Evolutionary conservation across 2,113 vertebrate species (phyloP).

Genomic region (Pionites leucogaster): DNA sequence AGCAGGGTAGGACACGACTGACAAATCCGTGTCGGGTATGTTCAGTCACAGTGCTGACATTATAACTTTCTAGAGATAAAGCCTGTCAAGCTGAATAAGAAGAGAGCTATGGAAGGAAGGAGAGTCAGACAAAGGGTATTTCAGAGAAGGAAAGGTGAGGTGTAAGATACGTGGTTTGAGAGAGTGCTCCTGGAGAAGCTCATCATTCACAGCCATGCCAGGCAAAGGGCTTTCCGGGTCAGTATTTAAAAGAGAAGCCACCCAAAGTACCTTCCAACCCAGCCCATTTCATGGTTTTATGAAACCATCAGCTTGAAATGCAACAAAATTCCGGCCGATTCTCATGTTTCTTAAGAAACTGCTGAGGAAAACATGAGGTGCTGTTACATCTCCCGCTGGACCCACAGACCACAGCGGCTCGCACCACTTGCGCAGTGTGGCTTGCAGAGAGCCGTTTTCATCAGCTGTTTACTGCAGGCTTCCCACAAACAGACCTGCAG

Average conservation of each 20-base stretch:
- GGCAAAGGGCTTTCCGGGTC: neutral
- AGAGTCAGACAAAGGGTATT: conserved; percentile 13
- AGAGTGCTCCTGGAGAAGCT: neutral
- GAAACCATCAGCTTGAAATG: neutral
- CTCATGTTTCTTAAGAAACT: neutral
- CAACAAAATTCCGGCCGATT: neutral
- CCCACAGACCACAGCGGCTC: neutral
- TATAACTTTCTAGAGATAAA: neutral
- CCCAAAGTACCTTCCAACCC: neutral
- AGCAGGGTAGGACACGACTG: neutral
- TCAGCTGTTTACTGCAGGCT: neutral
- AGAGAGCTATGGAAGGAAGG: neutral
- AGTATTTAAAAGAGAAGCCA: neutral
- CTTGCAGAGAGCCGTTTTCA: neutral
- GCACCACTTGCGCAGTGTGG: neutral
- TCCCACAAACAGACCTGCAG: neutral
- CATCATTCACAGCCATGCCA: conserved; percentile 39
- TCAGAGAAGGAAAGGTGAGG: neutral
- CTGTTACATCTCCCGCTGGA: neutral
- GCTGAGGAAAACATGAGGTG: neutral
- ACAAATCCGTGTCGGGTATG: neutral
- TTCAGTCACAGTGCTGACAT: neutral
- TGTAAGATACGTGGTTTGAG: neutral
- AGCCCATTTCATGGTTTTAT: neutral
- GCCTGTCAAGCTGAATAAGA: conserved; percentile 20